Evolutionary conservation across 2,113 vertebrate species (phyloP).

Genomic region (Stictonetta naevosa): DNA sequence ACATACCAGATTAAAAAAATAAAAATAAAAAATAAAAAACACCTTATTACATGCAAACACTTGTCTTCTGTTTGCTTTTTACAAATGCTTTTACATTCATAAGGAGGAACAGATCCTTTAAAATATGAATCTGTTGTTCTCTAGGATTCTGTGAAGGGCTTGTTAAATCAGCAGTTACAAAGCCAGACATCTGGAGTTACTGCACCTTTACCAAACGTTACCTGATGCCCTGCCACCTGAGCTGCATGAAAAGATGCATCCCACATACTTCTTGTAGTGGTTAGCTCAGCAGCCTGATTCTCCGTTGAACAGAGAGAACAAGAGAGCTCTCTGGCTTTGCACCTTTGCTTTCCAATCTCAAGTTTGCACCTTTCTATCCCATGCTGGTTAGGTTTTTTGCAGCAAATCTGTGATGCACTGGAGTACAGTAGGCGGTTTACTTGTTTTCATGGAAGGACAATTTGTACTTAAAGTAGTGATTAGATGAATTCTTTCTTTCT

Average conservation of each 20-base stretch:
- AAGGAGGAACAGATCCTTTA: slow-evolving; percentile 35
- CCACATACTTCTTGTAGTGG: not conserved
- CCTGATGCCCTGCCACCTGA: slow-evolving; percentile 43
- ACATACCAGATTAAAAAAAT: not conserved
- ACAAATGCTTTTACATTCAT: not conserved
- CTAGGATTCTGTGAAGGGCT: not conserved
- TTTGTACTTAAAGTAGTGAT: slow-evolving; percentile 74
- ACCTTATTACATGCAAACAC: slow-evolving; percentile 24
- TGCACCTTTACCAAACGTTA: not conserved
- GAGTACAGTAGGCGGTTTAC: slow-evolving; percentile 62
- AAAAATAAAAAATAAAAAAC: not conserved
- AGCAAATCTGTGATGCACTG: slow-evolving; percentile 24
- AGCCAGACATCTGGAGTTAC: slow-evolving; percentile 20
- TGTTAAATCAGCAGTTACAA: slow-evolving; percentile 11
- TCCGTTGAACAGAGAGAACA: not conserved
- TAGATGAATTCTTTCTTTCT: slow-evolving; percentile 72
- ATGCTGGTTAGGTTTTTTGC: slow-evolving; percentile 41
- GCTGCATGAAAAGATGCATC: slow-evolving; percentile 37
- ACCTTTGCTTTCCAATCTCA: slow-evolving; percentile 55
- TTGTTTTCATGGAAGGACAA: slow-evolving; percentile 74
- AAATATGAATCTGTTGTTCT: not conserved
- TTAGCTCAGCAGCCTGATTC: slow-evolving; percentile 36
- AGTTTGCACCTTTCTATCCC: slow-evolving; percentile 27
- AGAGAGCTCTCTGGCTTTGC: slow-evolving; percentile 58
- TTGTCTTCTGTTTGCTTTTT: slow-evolving; percentile 24